Percentiles rank a stretch among this genome's conserved stretches.
Conservation (phyloP, 2,888 invertebrate species). For the Aphodius sticticus region DNA sequence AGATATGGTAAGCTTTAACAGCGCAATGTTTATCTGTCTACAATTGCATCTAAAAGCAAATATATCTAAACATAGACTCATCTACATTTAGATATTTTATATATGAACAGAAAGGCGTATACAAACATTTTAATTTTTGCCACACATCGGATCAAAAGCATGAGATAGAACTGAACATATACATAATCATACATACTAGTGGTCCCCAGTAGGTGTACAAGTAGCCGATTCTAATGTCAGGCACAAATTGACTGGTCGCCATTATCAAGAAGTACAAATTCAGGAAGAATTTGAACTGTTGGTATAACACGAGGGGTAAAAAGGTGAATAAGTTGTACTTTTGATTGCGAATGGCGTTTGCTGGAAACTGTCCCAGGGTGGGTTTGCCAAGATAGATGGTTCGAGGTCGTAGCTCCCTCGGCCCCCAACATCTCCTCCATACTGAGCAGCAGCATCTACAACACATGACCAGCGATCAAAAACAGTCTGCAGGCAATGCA, state of each 20-base stretch:
- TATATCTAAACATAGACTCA: neutral
- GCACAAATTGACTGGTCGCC: conserved; percentile 98
- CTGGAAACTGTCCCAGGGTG: conserved; percentile 85
- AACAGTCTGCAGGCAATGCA: conserved; percentile 8
- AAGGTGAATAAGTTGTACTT: conserved; percentile 96
- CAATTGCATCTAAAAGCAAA: neutral
- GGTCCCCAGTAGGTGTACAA: conserved; percentile 99
- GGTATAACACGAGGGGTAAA: conserved; percentile 91
- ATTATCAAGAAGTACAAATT: conserved; percentile 98
- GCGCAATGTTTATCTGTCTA: neutral
- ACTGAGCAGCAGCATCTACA: conserved; percentile 79
- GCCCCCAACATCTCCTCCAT: conserved; percentile 77
- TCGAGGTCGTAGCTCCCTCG: conserved; percentile 77
- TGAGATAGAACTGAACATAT: conserved; percentile 9
- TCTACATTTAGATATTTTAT: no score
- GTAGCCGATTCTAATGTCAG: conserved; percentile 95
- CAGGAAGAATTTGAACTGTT: conserved; percentile 99
- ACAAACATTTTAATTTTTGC: no score
- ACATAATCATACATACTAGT: conserved; percentile 64
- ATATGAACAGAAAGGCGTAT: no score
- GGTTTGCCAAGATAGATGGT: conserved; percentile 80
- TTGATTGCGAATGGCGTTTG: conserved; percentile 96
- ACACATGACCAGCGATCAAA: conserved; percentile 44
- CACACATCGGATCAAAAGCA: neutral
- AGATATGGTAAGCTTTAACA: neutral